Conservation (phyloP, 2,797 vertebrate genomes). For the Paramormyrops hopkinsi region DNA sequence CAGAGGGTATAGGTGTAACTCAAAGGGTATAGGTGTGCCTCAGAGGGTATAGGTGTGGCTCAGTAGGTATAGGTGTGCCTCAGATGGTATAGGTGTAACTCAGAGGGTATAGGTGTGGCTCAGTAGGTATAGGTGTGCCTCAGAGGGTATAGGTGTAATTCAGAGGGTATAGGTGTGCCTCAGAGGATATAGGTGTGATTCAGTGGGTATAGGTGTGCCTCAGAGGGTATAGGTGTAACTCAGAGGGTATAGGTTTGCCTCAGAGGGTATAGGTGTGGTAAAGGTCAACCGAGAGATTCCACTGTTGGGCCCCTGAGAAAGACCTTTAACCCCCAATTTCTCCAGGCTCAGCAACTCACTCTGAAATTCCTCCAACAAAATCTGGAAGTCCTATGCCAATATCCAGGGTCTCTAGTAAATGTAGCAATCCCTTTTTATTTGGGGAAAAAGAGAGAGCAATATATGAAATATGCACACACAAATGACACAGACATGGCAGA, state of each 20-base stretch:
- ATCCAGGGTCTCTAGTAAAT: neutral
- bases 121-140: too few relatives aligned
- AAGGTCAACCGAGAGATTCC: neutral
- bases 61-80: too few relatives aligned
- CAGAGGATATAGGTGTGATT: neutral
- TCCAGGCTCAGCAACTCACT: neutral
- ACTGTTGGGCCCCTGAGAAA: neutral
- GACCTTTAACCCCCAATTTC: neutral
- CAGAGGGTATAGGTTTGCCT: neutral
- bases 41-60: neutral
- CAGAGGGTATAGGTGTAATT: too few relatives aligned
- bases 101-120: neutral
- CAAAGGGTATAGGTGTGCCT: neutral
- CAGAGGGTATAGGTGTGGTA: neutral
- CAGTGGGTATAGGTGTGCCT: neutral
- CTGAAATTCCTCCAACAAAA: neutral
- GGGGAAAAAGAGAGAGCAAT: neutral
- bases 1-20: too few relatives aligned
- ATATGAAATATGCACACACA: neutral
- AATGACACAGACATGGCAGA: neutral
- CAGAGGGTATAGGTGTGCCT: too few relatives aligned
- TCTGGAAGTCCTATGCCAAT: neutral
- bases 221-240: too few relatives aligned
- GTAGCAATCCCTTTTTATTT: neutral
- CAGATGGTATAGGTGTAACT: neutral